Evolutionary conservation across 2,113 vertebrate species (phyloP), one percentile per base, ranked within the genome.

Genomic region (Zapornia atra): DNA sequence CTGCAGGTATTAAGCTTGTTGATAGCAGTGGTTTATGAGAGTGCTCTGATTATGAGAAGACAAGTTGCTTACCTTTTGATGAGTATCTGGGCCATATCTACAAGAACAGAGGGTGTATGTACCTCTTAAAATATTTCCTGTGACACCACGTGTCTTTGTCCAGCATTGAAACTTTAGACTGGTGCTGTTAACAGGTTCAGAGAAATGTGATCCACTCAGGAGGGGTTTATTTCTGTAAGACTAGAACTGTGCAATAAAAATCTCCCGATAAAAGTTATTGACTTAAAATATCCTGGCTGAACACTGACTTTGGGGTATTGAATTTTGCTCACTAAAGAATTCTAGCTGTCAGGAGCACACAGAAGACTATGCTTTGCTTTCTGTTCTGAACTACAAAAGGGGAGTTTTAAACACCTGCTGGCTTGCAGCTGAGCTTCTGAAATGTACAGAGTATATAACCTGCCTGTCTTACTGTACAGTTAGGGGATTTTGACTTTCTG

Each of bases 241-340:
- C 79, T 71, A 95, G 90, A 90, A 51, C 34, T 1, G 22, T 57
- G 17, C 56, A 56, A 51, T 77, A 93, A 93, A 94, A 96, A 88
- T 93, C 90, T 76, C 88, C 82, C 31, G 72, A 88, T 95, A 97
- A 66, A 92, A 91, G 75, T 86, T 96, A 88, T 68, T 96, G 91
- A 59, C 93, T 90, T 95, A 73, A 88, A 86, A 86, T 93, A 88
- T 53, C 94, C 51, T 90, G 85, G 34, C 71, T 86, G 72, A 92
- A 42, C 51, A 22, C 77, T 84, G 57, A 33, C 84, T 87, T 92
- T 87, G 51, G 60, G 34, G 34, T 89, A 61, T 89, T 89, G 73
- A 95, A 89, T 96, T 97, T 92, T 96, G 87, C 42, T 91, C 44
- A 81, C 56, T 42, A 71, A 76, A 92, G 83, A 36, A 42, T 79